Percentiles rank a stretch among this genome's conserved stretches.
phyloP scores from a whole-genome alignment of 1,140 invertebrate genomes.

The Amyelois transitella region DNA sequence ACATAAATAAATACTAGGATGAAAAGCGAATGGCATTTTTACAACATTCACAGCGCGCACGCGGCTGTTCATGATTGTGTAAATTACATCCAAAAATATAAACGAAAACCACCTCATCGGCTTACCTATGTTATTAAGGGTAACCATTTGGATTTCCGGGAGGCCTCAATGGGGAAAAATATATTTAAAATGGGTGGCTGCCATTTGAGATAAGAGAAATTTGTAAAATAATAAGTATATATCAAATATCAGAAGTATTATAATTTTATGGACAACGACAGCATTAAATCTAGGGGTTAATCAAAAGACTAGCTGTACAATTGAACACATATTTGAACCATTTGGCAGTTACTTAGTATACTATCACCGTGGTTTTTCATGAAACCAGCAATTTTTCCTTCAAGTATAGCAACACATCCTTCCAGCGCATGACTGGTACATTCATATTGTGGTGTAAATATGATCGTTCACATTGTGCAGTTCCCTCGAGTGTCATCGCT shows the following conservation, averaged over 20 bases:
- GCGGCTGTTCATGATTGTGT: slow-evolving; percentile 1
- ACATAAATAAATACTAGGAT: too few relatives aligned
- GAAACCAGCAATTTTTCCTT: too few relatives aligned
- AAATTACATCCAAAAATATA: slow-evolving; percentile 25
- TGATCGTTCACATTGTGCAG: slow-evolving; percentile 29
- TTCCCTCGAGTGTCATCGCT: slow-evolving; percentile 43
- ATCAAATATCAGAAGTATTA: too few relatives aligned
- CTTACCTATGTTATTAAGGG: slow-evolving; percentile 27
- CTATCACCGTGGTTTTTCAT: too few relatives aligned
- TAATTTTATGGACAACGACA: too few relatives aligned
- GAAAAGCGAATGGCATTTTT: too few relatives aligned
- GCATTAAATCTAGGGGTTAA: too few relatives aligned
- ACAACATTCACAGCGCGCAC: background rate
- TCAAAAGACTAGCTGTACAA: too few relatives aligned
- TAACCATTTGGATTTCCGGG: slow-evolving; percentile 29
- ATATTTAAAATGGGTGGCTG: slow-evolving; percentile 18
- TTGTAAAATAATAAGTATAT: too few relatives aligned
- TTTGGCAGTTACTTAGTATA: too few relatives aligned
- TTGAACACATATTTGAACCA: too few relatives aligned
- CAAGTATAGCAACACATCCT: too few relatives aligned
- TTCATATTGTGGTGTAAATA: background rate
- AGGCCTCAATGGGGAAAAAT: slow-evolving; percentile 16
- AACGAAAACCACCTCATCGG: slow-evolving; percentile 25
- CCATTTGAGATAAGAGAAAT: background rate
- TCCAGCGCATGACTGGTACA: background rate